Conservation (phyloP, 2,888 invertebrate species). For the Heliconius erato region DNA sequence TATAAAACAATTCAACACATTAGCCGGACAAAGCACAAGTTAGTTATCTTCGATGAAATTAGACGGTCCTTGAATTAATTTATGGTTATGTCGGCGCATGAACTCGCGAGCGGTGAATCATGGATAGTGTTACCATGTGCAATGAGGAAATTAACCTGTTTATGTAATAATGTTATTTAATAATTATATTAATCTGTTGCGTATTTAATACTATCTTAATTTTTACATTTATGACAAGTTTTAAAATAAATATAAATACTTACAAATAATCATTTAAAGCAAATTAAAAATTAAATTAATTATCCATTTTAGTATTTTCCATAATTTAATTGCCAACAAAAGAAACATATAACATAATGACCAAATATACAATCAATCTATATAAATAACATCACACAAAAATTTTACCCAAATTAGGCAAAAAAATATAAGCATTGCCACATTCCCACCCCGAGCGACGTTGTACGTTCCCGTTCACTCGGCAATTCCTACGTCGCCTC, state of each 20-base stretch:
- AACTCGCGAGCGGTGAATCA: constrained; percentile 71
- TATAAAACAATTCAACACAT: constrained; percentile 33
- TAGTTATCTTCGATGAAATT: constrained; percentile 62
- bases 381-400: not conserved
- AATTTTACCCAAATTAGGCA: constrained; percentile 57
- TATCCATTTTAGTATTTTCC: no score
- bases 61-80: constrained; percentile 71
- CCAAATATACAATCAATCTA: not conserved
- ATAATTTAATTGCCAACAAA: not conserved
- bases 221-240: no score
- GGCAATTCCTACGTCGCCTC: constrained; percentile 68
- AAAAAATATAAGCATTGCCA: constrained; percentile 54
- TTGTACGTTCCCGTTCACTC: constrained; percentile 60
- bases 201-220: no score
- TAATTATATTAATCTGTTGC: not conserved
- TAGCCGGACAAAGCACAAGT: constrained; percentile 44
- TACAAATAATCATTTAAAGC: no score
- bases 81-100: constrained; percentile 71
- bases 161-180: not conserved
- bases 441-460: constrained; percentile 73
- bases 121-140: constrained; percentile 60
- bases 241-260: no score
- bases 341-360: not conserved
- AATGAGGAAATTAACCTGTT: not conserved
- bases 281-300: no score